Base-by-base conservation (phyloP, 2,797 vertebrate genomes). In the Anas georgica region DNA sequence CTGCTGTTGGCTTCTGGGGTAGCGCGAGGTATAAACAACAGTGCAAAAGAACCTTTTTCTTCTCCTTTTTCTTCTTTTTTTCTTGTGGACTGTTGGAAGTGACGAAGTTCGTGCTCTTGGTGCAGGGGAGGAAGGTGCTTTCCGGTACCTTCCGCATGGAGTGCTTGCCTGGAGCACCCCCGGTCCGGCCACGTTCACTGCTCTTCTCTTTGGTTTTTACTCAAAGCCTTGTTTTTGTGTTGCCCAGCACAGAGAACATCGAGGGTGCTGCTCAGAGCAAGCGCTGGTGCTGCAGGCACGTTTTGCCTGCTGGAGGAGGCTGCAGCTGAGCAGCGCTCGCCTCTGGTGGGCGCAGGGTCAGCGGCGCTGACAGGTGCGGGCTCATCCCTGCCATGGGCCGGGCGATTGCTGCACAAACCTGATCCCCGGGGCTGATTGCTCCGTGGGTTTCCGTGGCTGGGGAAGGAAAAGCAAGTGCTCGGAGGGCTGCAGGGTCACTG, bases 101-200 rank as follows among this genome's bases (percentile, higher is more conserved):
- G 85, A 7, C 81, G 23, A 77, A 74, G 64, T 87, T 80, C 25
- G 7, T 52, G 13, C 31, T 26, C 37, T 91, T 35, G 70, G 29
- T 81, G 85, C 39, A 10, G 82, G 73, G n/a, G 70, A 80, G 31
- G 63, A 66, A 43, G 77, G 88, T 94, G 91, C 66, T 96, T 93
- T 94, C 85, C 91, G 94, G 89, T 83, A 75, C 74, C 62, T 95
- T 94, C 93, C 0, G 7, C 56, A 83, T 93, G 91, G 88, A 93
- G 78, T 87, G 75, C 72, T 68, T 15, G 77, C 58, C 81, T 62
- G 94, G 92, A 89, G 83, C 89, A 89, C 86, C 70, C 91, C 90
- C 33, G 1, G 78, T 76, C 50, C 91, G 80, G 17, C 70, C 66
- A 1, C 12, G 9, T 83, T 0, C 4, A 5, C 60, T 74, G 22